Percentiles rank a stretch among this genome's conserved stretches.
These are phyloP conservation scores for Sciaenops ocellatus DNA, from an alignment of 2,797 vertebrate species.

Conservation along the genomic window DNA sequence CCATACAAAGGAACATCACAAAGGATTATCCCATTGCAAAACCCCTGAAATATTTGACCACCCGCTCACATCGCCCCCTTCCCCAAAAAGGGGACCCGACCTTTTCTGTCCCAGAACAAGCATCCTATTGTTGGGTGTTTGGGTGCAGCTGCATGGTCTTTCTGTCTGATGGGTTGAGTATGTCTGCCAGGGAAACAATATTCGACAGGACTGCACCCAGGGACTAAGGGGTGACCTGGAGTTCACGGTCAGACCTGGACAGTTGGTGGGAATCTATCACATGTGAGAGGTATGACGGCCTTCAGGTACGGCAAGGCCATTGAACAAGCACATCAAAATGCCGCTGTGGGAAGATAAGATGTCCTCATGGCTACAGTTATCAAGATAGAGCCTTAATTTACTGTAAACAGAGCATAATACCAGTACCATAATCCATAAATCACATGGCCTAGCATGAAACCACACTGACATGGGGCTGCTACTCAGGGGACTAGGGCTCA, in stretches of 20 bases:
- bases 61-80: constrained; percentile 62
- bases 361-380: constrained; percentile 50
- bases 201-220: constrained; percentile 58
- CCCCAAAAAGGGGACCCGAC: constrained; percentile 51
- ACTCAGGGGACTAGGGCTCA: constrained; percentile 26
- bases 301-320: constrained; percentile 53
- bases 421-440: constrained; percentile 40
- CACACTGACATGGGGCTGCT: constrained; percentile 8
- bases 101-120: constrained; percentile 79
- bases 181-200: constrained; percentile 75
- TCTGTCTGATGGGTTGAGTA: constrained; percentile 72
- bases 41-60: constrained; percentile 70
- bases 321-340: constrained; percentile 47
- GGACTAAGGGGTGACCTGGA: constrained; percentile 60
- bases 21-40: constrained; percentile 71
- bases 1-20: constrained; percentile 64
- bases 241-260: constrained; percentile 68
- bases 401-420: constrained; percentile 57
- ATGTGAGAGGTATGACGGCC: constrained; percentile 52
- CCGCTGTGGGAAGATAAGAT: constrained; percentile 49
- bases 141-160: constrained; percentile 81
- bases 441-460: constrained; percentile 42
- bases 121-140: constrained; percentile 82
- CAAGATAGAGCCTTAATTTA: constrained; percentile 60
- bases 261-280: constrained; percentile 67